Percentiles rank a stretch among this genome's conserved stretches.
These are phyloP conservation scores for Epistrophella euchroma DNA, from an alignment of 2,888 invertebrate species.

Conservation along the genomic window DNA sequence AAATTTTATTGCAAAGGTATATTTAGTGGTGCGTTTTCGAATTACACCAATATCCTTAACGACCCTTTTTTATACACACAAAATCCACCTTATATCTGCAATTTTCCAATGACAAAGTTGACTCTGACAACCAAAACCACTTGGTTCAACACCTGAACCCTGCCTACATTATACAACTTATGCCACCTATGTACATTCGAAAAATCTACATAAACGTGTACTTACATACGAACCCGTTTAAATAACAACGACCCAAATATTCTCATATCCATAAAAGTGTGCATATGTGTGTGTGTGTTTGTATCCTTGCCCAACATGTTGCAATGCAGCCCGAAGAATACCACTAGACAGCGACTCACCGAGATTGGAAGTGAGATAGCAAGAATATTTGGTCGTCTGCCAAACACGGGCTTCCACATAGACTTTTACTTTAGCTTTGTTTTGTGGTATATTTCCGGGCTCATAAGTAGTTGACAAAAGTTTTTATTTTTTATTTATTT, in stretches of 20 bases:
- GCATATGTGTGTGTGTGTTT: background rate
- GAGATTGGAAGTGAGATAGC: constrained; percentile 29
- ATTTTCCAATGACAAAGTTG: constrained; percentile 29
- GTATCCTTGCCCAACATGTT: constrained; percentile 64
- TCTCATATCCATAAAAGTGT: background rate
- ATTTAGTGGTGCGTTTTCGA: constrained; percentile 15
- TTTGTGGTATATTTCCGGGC: constrained; percentile 33
- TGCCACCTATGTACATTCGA: constrained; percentile 42
- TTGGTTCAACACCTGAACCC: constrained; percentile 21
- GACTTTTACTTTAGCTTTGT: constrained; percentile 21
- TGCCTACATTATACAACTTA: background rate
- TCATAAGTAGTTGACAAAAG: constrained; percentile 31
- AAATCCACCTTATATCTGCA: background rate
- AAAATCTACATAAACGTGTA: constrained; percentile 19
- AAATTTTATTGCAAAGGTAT: constrained; percentile 24
- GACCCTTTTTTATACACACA: background rate
- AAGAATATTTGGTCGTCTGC: constrained; percentile 47
- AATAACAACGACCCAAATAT: constrained; percentile 23
- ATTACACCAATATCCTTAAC: constrained; percentile 46
- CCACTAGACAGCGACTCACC: background rate
- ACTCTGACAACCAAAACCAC: constrained; percentile 36
- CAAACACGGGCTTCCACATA: constrained; percentile 42
- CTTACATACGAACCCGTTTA: background rate
- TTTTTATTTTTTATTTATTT: background rate
- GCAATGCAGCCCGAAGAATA: constrained; percentile 54